Base-by-base conservation (phyloP, 2,888 invertebrate species). In the Poecilobothrus nobilitatus region DNA sequence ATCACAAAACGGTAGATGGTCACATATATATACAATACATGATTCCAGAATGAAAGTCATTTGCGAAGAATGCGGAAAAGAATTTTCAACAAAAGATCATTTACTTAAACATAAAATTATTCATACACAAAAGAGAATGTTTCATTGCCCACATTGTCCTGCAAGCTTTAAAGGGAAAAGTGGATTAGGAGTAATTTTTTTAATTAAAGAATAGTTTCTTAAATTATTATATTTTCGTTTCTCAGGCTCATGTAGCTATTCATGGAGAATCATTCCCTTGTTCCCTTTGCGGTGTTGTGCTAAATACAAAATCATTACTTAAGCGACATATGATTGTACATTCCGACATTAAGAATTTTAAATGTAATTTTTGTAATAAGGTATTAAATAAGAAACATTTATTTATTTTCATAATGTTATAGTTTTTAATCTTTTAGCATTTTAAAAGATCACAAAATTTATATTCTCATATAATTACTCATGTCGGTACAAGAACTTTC, bases 291-390 rank as follows among this genome's bases (percentile, higher is more conserved):
- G 82, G 82, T 2, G 41, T 78, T 6, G 74, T 79, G 68, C 75
- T 84, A 3, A 83, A 83, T 66, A 84, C 84, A 2, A 77, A 82
- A 6, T 77, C 83, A n/a, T 84, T 84, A 0, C 76, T 84, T 2
- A 77, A 81, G 65, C 83, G 82, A 79, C 84, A 84, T 72, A 79
- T 83, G 70, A 71, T 80, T 21, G 80, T 80, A 0, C 81, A 81
- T 71, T 78, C 79, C 12, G 79, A 81, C 71, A 75, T 75, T 12
- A 79, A 79, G 53, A 77, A 78, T 64, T 78, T 74, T 66, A 81
- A 81, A 71, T 81, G 81, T 69, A 76, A 80, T 69, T 78, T 77
- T 15, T 81, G 81, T 66, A 76, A 76, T 8, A 77, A 37, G 37
- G 37, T 27, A 27, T 27, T 27, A 27, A 27, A 27, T 27, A 27